Evolutionary conservation across 2,797 vertebrate genomes (phyloP).

Genomic region (Pipistrellus pygmaeus): DNA sequence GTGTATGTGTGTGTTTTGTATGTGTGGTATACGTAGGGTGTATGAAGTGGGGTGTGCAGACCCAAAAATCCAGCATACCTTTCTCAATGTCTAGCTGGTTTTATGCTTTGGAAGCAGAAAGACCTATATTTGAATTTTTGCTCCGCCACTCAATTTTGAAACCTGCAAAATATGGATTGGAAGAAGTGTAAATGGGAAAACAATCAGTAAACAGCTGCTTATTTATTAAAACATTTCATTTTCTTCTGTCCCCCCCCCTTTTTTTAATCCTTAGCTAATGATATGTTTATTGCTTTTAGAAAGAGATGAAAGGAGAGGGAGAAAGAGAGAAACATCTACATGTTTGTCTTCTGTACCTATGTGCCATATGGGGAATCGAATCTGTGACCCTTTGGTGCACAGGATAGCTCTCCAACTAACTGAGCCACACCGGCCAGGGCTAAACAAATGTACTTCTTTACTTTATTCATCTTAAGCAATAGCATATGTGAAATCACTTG

Average conservation of each 20-base stretch:
- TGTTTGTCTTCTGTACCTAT: background rate
- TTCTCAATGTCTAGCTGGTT: background rate
- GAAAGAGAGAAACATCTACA: background rate
- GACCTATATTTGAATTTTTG: background rate
- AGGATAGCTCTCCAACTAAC: background rate
- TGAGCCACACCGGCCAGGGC: background rate
- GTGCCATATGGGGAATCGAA: background rate
- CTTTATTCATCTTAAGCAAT: background rate
- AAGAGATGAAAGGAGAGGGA: background rate
- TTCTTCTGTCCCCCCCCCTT: background rate
- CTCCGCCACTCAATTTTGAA: background rate
- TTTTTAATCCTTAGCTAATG: background rate
- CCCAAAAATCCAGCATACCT: background rate
- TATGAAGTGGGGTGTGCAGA: background rate
- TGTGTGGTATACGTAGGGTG: background rate
- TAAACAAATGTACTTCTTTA: background rate
- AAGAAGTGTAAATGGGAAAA: background rate
- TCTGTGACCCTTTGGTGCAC: background rate
- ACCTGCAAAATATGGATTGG: background rate
- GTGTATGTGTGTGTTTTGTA: background rate
- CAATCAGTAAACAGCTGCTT: background rate
- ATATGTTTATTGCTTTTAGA: background rate
- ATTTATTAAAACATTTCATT: background rate
- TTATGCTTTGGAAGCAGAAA: background rate
- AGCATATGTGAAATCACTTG: background rate